Evolutionary conservation across 2,888 invertebrate species (phyloP).

Genomic region (Cataglyphis rosenhaueri): DNA sequence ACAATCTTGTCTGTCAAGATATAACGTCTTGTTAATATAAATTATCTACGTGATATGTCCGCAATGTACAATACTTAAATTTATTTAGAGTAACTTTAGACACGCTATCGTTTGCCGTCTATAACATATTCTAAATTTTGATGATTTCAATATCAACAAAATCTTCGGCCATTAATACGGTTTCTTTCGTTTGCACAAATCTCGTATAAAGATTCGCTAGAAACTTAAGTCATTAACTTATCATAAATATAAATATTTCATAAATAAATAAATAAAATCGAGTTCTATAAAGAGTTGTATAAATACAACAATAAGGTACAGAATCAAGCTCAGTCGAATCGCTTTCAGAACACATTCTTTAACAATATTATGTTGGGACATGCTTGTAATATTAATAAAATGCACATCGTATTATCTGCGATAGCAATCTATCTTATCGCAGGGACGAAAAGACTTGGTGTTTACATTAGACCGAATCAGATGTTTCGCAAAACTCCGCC

Average conservation of each 20-base stretch:
- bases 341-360: conserved; percentile 26
- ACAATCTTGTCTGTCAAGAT: conserved; percentile 16
- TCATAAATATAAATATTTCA: conserved; percentile 16
- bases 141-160: conserved; percentile 14
- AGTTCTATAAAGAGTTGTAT: not conserved
- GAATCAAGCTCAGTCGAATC: conserved; percentile 18
- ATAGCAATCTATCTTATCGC: not conserved
- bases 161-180: not conserved
- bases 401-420: not conserved
- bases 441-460: conserved; percentile 6
- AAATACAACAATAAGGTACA: conserved; percentile 9
- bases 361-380: not conserved
- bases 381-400: not conserved
- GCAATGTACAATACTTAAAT: conserved; percentile 58
- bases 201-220: not conserved
- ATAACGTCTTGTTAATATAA: conserved; percentile 19
- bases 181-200: not conserved
- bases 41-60: conserved; percentile 65
- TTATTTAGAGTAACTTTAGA: conserved; percentile 40
- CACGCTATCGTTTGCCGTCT: conserved; percentile 16
- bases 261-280: conserved; percentile 39
- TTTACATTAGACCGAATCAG: conserved; percentile 29
- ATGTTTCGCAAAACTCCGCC: not conserved
- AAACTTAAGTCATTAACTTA: not conserved
- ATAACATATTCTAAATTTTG: conserved; percentile 37